phyloP scores from a whole-genome alignment of 1,140 invertebrate species.

The Brachionus koreanus region DNA sequence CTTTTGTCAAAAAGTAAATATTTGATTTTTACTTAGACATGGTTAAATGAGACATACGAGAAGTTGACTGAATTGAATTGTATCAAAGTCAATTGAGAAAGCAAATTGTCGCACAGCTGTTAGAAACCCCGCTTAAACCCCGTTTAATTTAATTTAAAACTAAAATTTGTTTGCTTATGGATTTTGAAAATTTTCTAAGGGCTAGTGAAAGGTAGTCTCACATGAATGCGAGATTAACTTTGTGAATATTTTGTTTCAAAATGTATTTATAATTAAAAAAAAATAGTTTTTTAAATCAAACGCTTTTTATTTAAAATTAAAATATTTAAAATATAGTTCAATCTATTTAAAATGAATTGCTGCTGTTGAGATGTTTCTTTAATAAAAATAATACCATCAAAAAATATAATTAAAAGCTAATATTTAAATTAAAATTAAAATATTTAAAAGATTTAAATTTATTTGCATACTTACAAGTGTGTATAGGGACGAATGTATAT shows the following conservation, averaged over 20 bases:
- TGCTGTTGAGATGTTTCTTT: too few species aligned
- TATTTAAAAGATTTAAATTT: background rate
- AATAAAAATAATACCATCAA: background rate
- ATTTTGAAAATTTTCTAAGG: background rate
- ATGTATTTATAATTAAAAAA: background rate
- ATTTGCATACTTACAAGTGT: background rate
- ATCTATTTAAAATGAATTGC: too few species aligned
- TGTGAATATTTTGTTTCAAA: background rate
- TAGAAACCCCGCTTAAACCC: background rate
- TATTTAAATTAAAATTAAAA: background rate
- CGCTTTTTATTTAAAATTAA: background rate
- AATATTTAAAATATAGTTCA: too few species aligned
- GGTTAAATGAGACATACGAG: constrained; percentile 25
- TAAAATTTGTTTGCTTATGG: background rate
- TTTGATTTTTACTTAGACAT: constrained; percentile 19
- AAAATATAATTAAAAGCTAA: background rate
- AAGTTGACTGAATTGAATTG: background rate
- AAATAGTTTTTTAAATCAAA: background rate
- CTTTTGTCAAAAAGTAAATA: constrained; percentile 2
- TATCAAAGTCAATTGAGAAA: constrained; percentile 16
- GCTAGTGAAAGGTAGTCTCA: background rate
- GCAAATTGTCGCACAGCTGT: background rate
- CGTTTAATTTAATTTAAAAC: background rate
- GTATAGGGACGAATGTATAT: background rate
- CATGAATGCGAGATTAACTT: background rate